Evolutionary conservation across 2,888 invertebrate species (phyloP).

Genomic region (Agrochola litura): DNA sequence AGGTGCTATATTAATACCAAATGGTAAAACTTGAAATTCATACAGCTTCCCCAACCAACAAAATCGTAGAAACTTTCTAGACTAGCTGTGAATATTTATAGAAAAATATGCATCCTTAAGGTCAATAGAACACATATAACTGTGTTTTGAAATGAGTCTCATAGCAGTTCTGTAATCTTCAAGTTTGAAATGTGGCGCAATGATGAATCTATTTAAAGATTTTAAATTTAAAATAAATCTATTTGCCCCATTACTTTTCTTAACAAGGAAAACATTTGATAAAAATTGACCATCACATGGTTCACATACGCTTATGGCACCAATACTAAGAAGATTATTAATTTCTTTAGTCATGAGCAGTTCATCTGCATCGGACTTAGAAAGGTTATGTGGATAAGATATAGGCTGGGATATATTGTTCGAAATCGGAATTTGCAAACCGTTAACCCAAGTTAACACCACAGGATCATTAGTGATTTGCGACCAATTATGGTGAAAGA

Average conservation of each 20-base stretch:
- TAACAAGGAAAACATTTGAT: conserved; percentile 9
- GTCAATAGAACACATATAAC: conserved; percentile 15
- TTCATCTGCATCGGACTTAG: conserved; percentile 9
- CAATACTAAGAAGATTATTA: conserved; percentile 10
- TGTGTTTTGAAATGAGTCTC: conserved; percentile 10
- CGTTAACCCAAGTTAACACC: not conserved
- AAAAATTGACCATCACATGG: conserved; percentile 27
- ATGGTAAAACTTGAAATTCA: conserved; percentile 1
- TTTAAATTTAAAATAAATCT: not conserved
- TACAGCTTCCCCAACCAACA: not conserved
- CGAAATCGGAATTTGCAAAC: conserved; percentile 12
- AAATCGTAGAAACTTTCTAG: not conserved
- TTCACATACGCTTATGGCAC: conserved; percentile 11
- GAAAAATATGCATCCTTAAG: not conserved
- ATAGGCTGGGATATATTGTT: not conserved
- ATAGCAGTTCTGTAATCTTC: conserved; percentile 14
- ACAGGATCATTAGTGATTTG: conserved; percentile 16
- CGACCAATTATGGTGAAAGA: conserved; percentile 11
- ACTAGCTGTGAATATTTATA: not conserved
- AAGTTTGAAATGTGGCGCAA: conserved; percentile 8
- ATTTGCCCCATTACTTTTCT: not conserved
- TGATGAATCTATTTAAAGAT: conserved; percentile 10
- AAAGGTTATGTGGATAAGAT: not conserved
- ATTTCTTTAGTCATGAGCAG: conserved; percentile 1
- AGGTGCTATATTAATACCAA: not conserved